Evolutionary conservation across 2,113 vertebrate genomes (phyloP), one percentile per base, ranked within the genome.

Genomic region (Dendrocopos noguchii): DNA sequence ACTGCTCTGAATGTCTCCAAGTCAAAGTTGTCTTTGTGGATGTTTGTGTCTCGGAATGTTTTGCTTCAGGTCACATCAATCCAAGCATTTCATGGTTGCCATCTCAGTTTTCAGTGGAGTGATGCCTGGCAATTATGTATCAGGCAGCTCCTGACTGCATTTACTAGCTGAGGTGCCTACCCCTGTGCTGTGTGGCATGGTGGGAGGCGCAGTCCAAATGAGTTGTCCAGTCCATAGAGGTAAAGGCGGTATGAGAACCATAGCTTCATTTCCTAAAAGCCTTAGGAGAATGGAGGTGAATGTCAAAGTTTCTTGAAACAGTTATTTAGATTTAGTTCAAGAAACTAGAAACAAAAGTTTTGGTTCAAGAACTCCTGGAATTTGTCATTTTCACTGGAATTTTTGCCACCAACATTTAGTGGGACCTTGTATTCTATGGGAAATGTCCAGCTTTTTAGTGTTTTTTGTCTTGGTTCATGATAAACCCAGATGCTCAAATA

Each of bases 381-480:
- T 57, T 63, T 80, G 47, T 71, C 4, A 33, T 86, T 93, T 93
- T 91, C 31, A 42, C 28, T 78, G 73, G 36, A 31, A 61, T 75
- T 88, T 92, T 92, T 72, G 36, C 60, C 39, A 76, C 39, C 33
- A 86, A 31, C 5, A 12, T 80, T 91, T 61, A 91, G 20, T 52
- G 8, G 64, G 74, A 80, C n/a, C 31, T 52, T 10, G n/a, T 52
- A 52, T 71, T 53, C 33, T 33, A 53, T 34, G 18, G 53, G 33
- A 71, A 71, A 52, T 34, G 17, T 56, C 55, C 14, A 59, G 13
- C 42, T 60, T 82, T 91, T 93, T 42, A 87, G 60, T 78, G 31
- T 70, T 46, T 87, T 92, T 92, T 66, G 20, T 63, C 71, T 87
- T 82, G 59, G 52, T 95, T 87, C 61, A 44, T 36, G 92, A 74